Base-by-base conservation (phyloP, 2,888 invertebrate genomes). In the Amiota minor region DNA sequence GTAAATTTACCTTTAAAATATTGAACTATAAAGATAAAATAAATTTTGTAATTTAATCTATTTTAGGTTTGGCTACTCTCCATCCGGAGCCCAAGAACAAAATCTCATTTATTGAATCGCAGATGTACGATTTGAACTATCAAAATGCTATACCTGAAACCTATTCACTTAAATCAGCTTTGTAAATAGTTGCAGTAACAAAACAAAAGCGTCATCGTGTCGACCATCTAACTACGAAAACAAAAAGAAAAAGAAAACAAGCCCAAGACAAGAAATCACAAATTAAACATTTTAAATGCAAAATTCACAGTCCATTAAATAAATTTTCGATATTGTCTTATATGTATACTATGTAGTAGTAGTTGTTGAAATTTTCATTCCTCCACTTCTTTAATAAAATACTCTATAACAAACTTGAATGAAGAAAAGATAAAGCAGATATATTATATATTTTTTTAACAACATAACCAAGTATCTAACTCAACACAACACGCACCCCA, bases 111-210 rank as follows among this genome's bases (percentile, higher is more conserved):
- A 93, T 97, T 82, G 93, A 93, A 86, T 93, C 94, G 47, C 96
- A 96, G 90, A 93, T 95, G 91, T 97, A 96, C 90, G 93, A 95
- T 88, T 92, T 93, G 76, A 91, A 90, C 67, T 96, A 96, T 89
- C 84, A 91, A 75, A 88, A 93, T 70, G 93, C 95, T 47, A 82
- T 95, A 83, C 96, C 96, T 73, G 90, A 92, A 70, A 91, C 92
- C 68, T 89, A 89, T 67, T 49, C 65, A 14, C 65, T 67, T 12
- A 20, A 67, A 67, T 49, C 18, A 6, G 45, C 9, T 18, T 46
- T 35, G 80, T 80, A 83, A 82, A 74, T 35, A 35, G 2, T 35
- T 35, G 6, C 35, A 55, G 55, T 55, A 55, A 59, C n/a, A n/a
- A 59, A 18, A 35, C 35, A 35, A 35, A 35, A 35, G 23, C 59